Conservation (phyloP, 2,797 vertebrate species). For the Pagetopsis macropterus region DNA sequence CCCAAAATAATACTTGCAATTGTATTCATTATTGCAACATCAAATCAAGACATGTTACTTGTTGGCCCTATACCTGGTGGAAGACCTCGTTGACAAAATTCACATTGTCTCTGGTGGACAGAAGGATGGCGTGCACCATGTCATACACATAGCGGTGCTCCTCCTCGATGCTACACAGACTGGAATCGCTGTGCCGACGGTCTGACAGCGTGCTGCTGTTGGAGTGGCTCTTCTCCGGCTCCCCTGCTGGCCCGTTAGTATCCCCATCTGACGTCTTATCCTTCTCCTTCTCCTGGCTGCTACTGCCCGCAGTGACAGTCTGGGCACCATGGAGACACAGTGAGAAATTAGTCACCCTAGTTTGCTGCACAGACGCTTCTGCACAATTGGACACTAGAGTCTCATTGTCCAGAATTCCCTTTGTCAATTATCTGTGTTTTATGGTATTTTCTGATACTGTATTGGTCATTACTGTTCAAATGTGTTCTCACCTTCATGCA, state of each 20-base stretch:
- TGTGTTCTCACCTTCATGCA: neutral
- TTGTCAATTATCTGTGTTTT: neutral
- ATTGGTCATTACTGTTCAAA: slow-evolving; percentile 6
- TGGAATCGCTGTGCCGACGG: slow-evolving; percentile 90
- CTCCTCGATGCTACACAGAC: slow-evolving; percentile 95
- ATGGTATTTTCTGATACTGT: neutral
- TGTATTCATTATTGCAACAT: neutral
- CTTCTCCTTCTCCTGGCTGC: slow-evolving; percentile 85
- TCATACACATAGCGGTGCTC: slow-evolving; percentile 92
- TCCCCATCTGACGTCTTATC: slow-evolving; percentile 87
- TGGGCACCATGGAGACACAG: slow-evolving; percentile 56
- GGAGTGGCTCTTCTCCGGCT: slow-evolving; percentile 90
- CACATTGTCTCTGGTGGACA: slow-evolving; percentile 95
- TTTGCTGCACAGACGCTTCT: neutral
- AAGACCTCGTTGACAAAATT: slow-evolving; percentile 99
- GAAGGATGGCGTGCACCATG: slow-evolving; percentile 94
- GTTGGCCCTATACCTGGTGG: slow-evolving; percentile 86
- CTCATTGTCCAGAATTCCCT: neutral
- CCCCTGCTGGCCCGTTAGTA: slow-evolving; percentile 65
- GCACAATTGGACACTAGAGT: slow-evolving; percentile 1
- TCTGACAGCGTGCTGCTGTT: slow-evolving; percentile 94
- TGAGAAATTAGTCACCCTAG: slow-evolving; percentile 9
- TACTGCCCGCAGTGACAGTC: slow-evolving; percentile 88
- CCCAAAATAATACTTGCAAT: neutral
- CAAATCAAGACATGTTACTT: neutral